Evolutionary conservation across 2,797 vertebrate genomes (phyloP), one percentile per base, ranked within the genome.

Genomic region (Bucorvus abyssinicus): DNA sequence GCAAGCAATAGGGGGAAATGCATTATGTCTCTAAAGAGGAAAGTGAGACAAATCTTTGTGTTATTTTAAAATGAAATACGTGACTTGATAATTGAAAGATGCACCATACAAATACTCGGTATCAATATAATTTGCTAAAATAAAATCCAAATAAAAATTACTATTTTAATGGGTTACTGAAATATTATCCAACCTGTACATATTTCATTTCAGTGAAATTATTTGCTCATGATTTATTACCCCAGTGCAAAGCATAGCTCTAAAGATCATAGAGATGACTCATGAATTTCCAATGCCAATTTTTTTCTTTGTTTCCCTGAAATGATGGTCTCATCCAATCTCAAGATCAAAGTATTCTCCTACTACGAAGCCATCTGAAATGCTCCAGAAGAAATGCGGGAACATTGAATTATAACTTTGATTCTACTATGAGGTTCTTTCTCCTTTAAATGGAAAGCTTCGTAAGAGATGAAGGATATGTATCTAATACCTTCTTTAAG

Each of bases 391-490:
- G 94, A 97, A 97, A 94, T 70, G 50, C 45, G 88, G 49, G 53
- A 94, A 24, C 52, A 52, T 0, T 83, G 95, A 97, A 95, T 96
- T 96, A 94, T 91, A 96, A 92, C 64, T 96, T 97, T 94, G 87
- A 84, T 97, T 96, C 79, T 95, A 91, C 93, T 95, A 91, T 95
- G 82, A 76, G 73, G 75, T 91, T 97, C 87, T 96, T 97, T 96
- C 56, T 94, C 96, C 95, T 96, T 40, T 93, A 76, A 90, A 80
- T 40, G n/a, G 59, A 78, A 73, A 75, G 26, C 68, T 96, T 84
- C 50, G 32, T 70, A 93, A 80, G 61, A 92, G 57, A 50, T 88
- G 76, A 89, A 88, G 56, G 47, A 91, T 67, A 30, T 12, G 34
- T 73, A 34, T 64, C 24, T 89, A 90, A 82, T 56, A 77, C 21